phyloP scores from a whole-genome alignment of 2,797 vertebrate genomes.

The Geotria australis region DNA sequence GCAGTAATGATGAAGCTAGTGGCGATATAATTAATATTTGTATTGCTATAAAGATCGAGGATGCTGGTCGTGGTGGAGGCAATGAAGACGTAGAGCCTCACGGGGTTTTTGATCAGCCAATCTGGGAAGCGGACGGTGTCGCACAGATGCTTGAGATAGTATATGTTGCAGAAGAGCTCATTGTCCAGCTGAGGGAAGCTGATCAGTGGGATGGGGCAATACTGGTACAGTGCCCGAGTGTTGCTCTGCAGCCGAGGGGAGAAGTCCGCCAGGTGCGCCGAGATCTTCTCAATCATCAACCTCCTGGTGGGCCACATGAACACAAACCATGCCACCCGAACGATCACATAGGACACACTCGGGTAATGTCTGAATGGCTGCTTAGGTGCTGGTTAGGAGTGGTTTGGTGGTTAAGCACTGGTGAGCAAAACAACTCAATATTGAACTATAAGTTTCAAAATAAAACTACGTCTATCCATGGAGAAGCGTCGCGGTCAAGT shows the following conservation, averaged over 20 bases:
- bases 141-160: conserved; percentile 95
- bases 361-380: not conserved
- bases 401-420: no score
- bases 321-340: not conserved
- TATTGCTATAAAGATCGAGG: no score
- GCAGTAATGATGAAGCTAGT: no score
- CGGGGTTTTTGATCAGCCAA: conserved; percentile 86
- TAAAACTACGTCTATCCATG: no score
- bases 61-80: no score
- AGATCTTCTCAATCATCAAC: conserved; percentile 96
- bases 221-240: conserved; percentile 85
- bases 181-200: conserved; percentile 85
- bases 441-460: no score
- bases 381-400: not conserved
- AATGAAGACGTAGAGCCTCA: conserved; percentile 12
- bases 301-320: conserved; percentile 17
- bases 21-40: no score
- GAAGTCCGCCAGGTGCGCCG: conserved; percentile 82
- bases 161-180: conserved; percentile 96
- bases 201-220: conserved; percentile 80
- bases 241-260: conserved; percentile 88
- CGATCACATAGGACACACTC: not conserved
- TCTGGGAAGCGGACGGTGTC: conserved; percentile 61
- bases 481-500: no score
- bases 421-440: no score